These are phyloP conservation scores for Monomorium pharaonis DNA, from an alignment of 1,140 invertebrate genomes.

Conservation along the genomic window DNA sequence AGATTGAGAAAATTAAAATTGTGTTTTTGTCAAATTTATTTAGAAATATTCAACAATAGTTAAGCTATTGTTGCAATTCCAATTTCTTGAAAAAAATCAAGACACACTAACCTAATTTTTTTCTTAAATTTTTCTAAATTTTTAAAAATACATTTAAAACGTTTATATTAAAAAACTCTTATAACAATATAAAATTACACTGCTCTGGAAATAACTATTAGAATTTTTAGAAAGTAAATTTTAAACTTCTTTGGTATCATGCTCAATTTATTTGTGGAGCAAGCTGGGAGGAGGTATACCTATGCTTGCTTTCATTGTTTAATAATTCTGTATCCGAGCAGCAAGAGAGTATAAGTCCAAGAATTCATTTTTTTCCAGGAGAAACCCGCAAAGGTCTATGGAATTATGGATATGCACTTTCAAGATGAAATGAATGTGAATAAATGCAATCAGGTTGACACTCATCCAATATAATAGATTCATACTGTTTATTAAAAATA, in stretches of 20 bases:
- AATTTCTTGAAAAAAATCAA: not conserved
- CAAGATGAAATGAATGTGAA: conserved; percentile 32
- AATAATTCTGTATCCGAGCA: conserved; percentile 23
- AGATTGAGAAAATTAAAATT: conserved; percentile 1
- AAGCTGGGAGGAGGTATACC: conserved; percentile 85
- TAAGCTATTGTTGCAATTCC: not conserved
- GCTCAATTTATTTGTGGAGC: conserved; percentile 71
- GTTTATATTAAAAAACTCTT: not conserved
- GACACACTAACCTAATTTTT: not conserved
- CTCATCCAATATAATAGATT: conserved; percentile 16
- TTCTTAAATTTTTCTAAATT: not conserved
- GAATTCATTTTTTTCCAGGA: conserved; percentile 51
- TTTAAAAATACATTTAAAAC: not conserved
- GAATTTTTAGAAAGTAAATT: not conserved
- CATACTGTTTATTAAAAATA: conserved; percentile 35
- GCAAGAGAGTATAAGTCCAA: conserved; percentile 26
- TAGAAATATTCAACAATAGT: not conserved
- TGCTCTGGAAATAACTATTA: not conserved
- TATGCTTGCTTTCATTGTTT: conserved; percentile 81
- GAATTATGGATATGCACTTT: conserved; percentile 20
- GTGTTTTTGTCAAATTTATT: not conserved
- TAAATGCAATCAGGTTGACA: conserved; percentile 36
- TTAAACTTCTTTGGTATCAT: not conserved
- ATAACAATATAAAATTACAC: not conserved
- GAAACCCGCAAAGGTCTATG: conserved; percentile 14